Evolutionary conservation across 92 coral and sea anemone species (phyloP), one percentile per base, ranked within the genome.

Genomic region (Epizoanthus ramosus): DNA sequence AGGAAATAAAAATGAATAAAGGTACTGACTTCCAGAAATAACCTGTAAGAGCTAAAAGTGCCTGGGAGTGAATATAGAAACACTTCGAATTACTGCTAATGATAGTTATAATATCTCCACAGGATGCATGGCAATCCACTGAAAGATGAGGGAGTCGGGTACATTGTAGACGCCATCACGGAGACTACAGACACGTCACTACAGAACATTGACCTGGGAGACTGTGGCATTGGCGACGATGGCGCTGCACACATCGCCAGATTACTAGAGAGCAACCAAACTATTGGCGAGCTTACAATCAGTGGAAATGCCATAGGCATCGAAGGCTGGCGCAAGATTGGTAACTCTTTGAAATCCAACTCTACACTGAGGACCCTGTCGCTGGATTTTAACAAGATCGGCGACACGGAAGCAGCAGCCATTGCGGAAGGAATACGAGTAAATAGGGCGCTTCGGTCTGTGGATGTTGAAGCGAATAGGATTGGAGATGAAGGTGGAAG

Each of bases 71-170:
- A 37, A 37, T 37, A 37, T 37, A 37, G 43, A 37, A 57, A 47
- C 28, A 43, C 1, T 18, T 24, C 25, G 65, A 23, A 19, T 54
- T 7, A 66, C 50, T n/a, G 37, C 47, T 74, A 22, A 53, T 8
- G 13, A 22, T 22, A 64, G 35, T 22, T 22, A 22, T 13, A 8
- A 12, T 75, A 24, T 41, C 3, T 63, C 88, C 88, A 19, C 89
- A 95, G 98, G 35, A 86, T 95, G 65, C 98, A 95, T 66, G 95
- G 98, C 61, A 96, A 96, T 85, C 95, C 98, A 6, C 77, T 96
- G 68, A 87, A 87, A n/a, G 93, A 96, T 83, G 85, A 90, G 45
- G 99, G 99, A 21, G 93, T 94, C 22, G 88, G 83, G 22, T 73
- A 77, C n/a, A 87, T 96, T 65, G 86, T 94, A 22, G 95, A 96